Evolutionary conservation across 2,113 vertebrate species (phyloP), one percentile per base, ranked within the genome.

Genomic region (Menura novaehollandiae): DNA sequence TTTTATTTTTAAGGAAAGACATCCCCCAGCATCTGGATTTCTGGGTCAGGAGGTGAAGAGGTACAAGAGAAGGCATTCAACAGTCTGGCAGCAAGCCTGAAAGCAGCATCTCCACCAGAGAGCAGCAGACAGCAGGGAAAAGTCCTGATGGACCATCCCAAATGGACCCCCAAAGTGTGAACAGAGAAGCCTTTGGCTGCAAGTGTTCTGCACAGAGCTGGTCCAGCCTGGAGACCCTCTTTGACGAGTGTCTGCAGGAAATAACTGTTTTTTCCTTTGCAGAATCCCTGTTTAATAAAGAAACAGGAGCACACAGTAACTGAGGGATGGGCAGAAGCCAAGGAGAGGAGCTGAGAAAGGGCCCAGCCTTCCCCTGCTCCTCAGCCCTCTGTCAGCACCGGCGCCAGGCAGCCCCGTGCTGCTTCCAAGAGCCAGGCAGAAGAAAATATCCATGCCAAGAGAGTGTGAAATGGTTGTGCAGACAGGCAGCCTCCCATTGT

Each of bases 401-500:
- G 74, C 0, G 53, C 91, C 87, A 96, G 85, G 52, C 85, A 91
- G 60, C 47, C 66, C 33, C 1, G 0, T 4, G 64, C 32, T 60
- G 84, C 64, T 91, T 85, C 89, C 89, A 68, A 20, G 63, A 80
- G 32, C 37, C 88, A 41, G 59, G 78, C 94, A 85, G 75, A 43
- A 83, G 89, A 88, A 94, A 94, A 62, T 26, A 3, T 75, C 62
- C 90, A 7, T 20, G 89, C 95, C 92, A 73, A 78, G 82, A 1
- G 59, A 92, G 64, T 2, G 2, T 7, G 8, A 35, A 56, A 66
- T 82, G 85, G 63, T 63, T 63, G 95, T 67, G 76, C 86, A 90
- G 89, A 35, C 94, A 96, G 52, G 43, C 88, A 78, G 96, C 89
- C 72, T 87, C 43, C 95, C 64, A 88, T 96, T 98, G 97, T 97